phyloP scores from a whole-genome alignment of 2,888 invertebrate genomes.

The Eilema sororculum region DNA sequence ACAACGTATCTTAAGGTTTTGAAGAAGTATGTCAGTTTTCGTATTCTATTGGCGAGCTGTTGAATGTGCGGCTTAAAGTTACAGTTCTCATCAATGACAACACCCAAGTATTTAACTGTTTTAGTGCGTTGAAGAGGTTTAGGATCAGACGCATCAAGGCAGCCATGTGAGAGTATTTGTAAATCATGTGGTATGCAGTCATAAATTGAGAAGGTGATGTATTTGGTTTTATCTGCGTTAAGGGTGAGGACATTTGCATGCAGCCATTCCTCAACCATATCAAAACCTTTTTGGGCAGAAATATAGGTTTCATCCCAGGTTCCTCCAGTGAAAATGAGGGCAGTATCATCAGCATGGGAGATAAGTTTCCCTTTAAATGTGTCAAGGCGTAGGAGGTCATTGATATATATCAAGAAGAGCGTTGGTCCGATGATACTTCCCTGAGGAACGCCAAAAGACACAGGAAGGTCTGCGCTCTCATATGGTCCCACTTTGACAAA shows the following conservation, averaged over 20 bases:
- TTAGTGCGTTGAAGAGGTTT: not conserved
- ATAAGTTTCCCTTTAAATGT: not conserved
- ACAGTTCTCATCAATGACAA: conserved; percentile 8
- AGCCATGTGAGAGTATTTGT: no score
- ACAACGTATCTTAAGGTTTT: not conserved
- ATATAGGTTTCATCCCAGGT: not conserved
- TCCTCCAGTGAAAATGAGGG: no score
- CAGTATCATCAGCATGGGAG: not conserved
- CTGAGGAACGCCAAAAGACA: not conserved
- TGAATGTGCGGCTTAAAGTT: not conserved
- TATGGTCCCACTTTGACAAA: not conserved
- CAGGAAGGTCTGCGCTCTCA: conserved; percentile 4
- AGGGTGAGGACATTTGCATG: no score
- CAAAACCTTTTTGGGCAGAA: not conserved
- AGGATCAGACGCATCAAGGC: no score
- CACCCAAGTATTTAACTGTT: not conserved
- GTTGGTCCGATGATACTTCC: conserved; percentile 2
- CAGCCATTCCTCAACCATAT: not conserved
- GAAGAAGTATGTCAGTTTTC: no score
- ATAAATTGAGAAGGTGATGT: no score
- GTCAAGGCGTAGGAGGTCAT: not conserved
- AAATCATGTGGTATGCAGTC: no score
- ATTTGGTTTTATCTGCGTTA: no score
- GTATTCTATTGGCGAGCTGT: not conserved
- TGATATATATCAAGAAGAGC: not conserved